Evolutionary conservation across 2,888 invertebrate species (phyloP).

Genomic region (Celastrina argiolus): DNA sequence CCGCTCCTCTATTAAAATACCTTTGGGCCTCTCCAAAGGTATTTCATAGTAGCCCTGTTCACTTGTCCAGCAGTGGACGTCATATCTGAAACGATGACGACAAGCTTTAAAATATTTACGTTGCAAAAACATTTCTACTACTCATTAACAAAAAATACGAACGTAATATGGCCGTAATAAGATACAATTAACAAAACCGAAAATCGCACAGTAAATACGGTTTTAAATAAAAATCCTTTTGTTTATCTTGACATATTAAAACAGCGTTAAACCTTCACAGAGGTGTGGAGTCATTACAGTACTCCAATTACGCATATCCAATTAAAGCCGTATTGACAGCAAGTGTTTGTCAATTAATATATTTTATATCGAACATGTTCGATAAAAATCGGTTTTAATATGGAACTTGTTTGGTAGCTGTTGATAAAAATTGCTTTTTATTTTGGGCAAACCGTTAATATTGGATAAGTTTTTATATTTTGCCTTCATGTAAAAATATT

Average conservation of each 20-base stretch:
- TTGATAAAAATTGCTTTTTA: background rate
- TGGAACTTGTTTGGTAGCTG: background rate
- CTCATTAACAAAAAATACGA: too few relatives aligned
- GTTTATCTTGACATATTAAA: constrained; percentile 29
- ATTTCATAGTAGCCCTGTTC: too few relatives aligned
- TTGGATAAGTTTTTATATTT: too few relatives aligned
- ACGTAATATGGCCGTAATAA: background rate
- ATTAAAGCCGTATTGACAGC: constrained; percentile 34
- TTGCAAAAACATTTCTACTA: too few relatives aligned
- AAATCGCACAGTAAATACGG: constrained; percentile 22
- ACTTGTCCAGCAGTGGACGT: too few relatives aligned
- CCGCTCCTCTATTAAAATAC: too few relatives aligned
- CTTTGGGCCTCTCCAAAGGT: too few relatives aligned
- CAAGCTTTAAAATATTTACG: too few relatives aligned
- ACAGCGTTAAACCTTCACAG: constrained; percentile 29
- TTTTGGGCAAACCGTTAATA: too few relatives aligned
- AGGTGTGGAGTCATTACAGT: constrained; percentile 32
- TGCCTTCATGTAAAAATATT: too few relatives aligned
- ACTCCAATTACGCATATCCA: constrained; percentile 36
- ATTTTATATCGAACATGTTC: constrained; percentile 28
- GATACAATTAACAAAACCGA: constrained; percentile 12
- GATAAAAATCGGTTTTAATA: constrained; percentile 27
- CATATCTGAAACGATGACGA: too few relatives aligned
- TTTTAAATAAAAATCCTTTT: constrained; percentile 25
- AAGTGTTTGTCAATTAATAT: constrained; percentile 34